Evolutionary conservation across 2,888 invertebrate species (phyloP).

Genomic region (Cotesia congregata): DNA sequence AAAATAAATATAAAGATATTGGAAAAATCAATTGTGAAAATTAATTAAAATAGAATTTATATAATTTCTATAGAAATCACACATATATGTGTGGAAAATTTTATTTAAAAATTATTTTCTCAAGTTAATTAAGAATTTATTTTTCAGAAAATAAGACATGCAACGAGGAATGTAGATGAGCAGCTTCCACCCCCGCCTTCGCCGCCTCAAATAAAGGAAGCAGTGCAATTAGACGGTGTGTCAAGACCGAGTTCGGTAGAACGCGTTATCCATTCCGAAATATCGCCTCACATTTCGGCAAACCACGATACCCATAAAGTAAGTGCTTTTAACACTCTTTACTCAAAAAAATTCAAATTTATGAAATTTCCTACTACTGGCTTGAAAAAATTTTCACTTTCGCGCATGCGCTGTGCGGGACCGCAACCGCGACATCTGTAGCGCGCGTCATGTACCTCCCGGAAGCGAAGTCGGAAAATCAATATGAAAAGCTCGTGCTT

Average conservation of each 20-base stretch:
- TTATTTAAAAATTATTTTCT: too few species aligned
- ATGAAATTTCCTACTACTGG: neutral
- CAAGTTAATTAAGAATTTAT: slow-evolving; percentile 33
- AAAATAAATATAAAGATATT: too few species aligned
- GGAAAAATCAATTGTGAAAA: too few species aligned
- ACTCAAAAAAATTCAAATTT: neutral
- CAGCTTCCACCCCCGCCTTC: slow-evolving; percentile 74
- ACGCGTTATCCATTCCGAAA: slow-evolving; percentile 63
- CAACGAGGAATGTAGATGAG: slow-evolving; percentile 70
- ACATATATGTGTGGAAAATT: too few species aligned
- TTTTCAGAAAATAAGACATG: slow-evolving; percentile 73
- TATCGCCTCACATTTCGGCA: slow-evolving; percentile 56
- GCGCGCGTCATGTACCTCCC: neutral
- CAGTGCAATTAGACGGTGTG: slow-evolving; percentile 63
- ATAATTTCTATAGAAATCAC: too few species aligned
- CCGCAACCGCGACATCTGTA: neutral
- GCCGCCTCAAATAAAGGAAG: slow-evolving; percentile 68
- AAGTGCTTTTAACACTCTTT: slow-evolving; percentile 34
- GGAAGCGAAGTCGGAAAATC: neutral
- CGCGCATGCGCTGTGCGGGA: neutral
- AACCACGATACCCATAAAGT: slow-evolving; percentile 65
- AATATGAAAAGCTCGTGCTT: neutral
- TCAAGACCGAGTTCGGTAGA: slow-evolving; percentile 71
- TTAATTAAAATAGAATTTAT: too few species aligned
- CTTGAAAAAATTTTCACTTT: neutral